Evolutionary conservation across 2,797 vertebrate species (phyloP).

Genomic region (Myotis pilosus): DNA sequence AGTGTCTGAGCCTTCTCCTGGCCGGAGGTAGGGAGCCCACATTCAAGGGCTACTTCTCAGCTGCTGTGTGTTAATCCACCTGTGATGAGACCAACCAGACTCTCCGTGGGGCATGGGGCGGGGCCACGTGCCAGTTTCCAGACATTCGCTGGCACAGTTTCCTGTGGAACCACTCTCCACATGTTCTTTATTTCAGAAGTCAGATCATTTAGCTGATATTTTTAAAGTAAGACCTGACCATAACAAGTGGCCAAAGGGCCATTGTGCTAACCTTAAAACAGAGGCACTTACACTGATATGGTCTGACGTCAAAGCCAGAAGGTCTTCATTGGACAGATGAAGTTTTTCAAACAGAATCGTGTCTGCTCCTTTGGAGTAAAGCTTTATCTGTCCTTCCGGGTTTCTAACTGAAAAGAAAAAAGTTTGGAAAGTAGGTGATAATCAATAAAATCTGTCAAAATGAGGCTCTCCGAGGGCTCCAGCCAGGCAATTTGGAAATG

Average conservation of each 20-base stretch:
- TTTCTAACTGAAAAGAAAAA: slow-evolving; percentile 79
- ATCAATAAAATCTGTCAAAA: slow-evolving; percentile 37
- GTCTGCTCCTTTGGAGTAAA: slow-evolving; percentile 84
- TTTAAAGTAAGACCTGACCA: slow-evolving; percentile 1
- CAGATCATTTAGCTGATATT: not conserved
- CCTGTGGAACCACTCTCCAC: not conserved
- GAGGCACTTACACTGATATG: slow-evolving; percentile 80
- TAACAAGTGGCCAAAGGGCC: not conserved
- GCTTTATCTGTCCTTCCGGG: slow-evolving; percentile 81
- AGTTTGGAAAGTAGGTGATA: slow-evolving; percentile 24
- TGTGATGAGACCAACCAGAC: not conserved
- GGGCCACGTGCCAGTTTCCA: not conserved
- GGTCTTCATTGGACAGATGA: slow-evolving; percentile 78
- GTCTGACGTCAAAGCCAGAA: slow-evolving; percentile 81
- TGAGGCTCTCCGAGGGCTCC: not conserved
- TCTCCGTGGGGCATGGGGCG: not conserved
- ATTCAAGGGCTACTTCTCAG: not conserved
- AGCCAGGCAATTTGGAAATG: slow-evolving; percentile 23
- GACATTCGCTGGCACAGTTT: not conserved
- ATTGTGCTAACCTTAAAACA: not conserved
- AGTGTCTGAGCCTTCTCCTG: not conserved
- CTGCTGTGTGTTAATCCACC: not conserved
- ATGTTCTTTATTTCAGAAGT: slow-evolving; percentile 38
- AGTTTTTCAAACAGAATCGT: slow-evolving; percentile 83
- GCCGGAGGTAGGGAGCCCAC: not conserved